phyloP scores from a whole-genome alignment of 2,797 vertebrate species.

The Ataeniobius toweri region DNA sequence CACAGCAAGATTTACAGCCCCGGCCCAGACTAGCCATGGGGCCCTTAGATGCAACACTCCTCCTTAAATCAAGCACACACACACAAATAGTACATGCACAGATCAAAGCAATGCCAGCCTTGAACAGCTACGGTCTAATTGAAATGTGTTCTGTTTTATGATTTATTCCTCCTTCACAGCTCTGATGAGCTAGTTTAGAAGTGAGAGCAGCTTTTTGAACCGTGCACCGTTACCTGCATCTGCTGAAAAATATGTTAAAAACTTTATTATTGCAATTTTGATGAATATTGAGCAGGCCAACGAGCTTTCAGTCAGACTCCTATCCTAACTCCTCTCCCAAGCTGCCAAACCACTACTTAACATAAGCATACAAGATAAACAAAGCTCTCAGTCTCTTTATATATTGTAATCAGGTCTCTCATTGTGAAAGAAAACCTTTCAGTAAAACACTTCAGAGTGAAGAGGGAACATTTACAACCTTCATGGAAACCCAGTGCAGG shows the following conservation, averaged over 20 bases:
- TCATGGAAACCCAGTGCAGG: conserved; percentile 35
- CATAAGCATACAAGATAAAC: conserved; percentile 43
- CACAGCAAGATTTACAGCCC: conserved; percentile 61
- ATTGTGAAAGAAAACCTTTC: conserved; percentile 38
- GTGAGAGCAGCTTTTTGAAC: background rate
- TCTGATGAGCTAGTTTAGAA: conserved; percentile 35
- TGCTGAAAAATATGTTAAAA: background rate
- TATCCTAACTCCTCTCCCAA: conserved; percentile 35
- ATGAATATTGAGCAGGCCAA: background rate
- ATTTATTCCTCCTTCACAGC: conserved; percentile 49
- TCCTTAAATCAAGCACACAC: conserved; percentile 49
- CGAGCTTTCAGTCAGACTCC: conserved; percentile 5
- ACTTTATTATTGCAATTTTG: background rate
- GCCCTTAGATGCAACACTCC: conserved; percentile 52
- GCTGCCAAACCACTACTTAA: conserved; percentile 34
- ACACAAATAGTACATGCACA: conserved; percentile 23
- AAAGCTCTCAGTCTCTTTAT: conserved; percentile 43
- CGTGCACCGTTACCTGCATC: conserved; percentile 10
- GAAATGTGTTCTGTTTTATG: conserved; percentile 56
- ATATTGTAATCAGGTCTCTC: conserved; percentile 55
- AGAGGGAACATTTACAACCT: conserved; percentile 43
- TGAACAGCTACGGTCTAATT: conserved; percentile 58
- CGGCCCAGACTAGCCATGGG: conserved; percentile 41
- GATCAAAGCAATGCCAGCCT: conserved; percentile 58
- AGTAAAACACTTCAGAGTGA: conserved; percentile 42